Conservation (phyloP, 2,888 invertebrate genomes). For the Eristalis arbustorum region DNA sequence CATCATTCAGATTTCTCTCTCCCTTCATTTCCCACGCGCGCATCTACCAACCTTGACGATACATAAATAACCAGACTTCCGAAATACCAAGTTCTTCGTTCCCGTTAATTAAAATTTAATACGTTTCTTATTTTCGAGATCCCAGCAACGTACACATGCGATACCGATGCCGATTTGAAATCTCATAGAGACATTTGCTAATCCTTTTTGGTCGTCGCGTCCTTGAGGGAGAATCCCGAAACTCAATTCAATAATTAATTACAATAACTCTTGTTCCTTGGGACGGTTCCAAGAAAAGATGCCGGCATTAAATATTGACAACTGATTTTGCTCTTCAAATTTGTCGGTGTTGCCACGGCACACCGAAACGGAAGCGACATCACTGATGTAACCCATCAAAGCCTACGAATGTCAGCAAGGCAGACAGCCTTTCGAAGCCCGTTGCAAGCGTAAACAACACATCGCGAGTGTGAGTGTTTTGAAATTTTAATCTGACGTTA, state of each 20-base stretch:
- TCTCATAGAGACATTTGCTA: neutral
- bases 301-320: conserved; percentile 35
- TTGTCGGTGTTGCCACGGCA: conserved; percentile 29
- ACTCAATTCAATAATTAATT: conserved; percentile 23
- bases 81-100: neutral
- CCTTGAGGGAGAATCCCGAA: neutral
- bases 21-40: too few relatives aligned
- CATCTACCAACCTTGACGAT: neutral
- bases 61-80: neutral
- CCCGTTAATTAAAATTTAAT: neutral
- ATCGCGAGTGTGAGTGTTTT: conserved; percentile 36
- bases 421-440: conserved; percentile 1
- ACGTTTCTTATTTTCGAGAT: neutral
- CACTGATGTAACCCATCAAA: conserved; percentile 4
- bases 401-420: neutral
- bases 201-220: neutral
- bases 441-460: neutral
- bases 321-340: conserved; percentile 15
- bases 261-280: neutral
- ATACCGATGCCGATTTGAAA: neutral
- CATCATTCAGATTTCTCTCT: too few relatives aligned
- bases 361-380: neutral
- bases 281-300: neutral
- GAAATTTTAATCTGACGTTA: conserved; percentile 29
- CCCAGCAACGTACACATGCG: neutral